A percentile compares a stretch with the other conserved stretches of the same genome.
Conservation (phyloP, 2,797 vertebrate species). For the Aselliscus stoliczkanus region DNA sequence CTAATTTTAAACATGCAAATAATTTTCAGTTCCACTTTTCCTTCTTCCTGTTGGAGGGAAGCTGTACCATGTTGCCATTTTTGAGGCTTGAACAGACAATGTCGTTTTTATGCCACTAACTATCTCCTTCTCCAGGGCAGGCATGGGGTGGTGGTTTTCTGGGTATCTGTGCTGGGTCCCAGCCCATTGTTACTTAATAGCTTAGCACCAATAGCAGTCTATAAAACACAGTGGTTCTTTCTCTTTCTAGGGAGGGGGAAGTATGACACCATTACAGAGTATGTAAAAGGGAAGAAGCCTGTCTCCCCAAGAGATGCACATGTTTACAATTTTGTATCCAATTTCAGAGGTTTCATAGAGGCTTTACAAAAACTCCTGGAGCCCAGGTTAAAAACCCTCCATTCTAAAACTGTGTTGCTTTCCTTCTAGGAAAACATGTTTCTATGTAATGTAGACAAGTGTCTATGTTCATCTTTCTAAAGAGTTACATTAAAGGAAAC, state of each 20-base stretch:
- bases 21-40: slow-evolving; percentile 76
- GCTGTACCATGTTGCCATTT: slow-evolving; percentile 37
- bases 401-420: background rate
- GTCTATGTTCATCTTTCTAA: background rate
- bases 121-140: background rate
- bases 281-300: background rate
- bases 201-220: background rate
- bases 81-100: slow-evolving; percentile 32
- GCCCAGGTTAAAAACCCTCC: background rate
- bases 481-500: background rate
- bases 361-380: background rate
- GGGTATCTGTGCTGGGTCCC: background rate
- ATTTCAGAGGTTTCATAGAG: background rate
- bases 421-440: background rate
- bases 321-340: background rate
- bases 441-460: background rate
- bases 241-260: background rate
- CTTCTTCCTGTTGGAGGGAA: slow-evolving; percentile 72
- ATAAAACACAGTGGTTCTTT: background rate
- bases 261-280: background rate
- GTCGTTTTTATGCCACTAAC: slow-evolving; percentile 18
- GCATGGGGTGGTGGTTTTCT: background rate
- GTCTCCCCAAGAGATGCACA: background rate
- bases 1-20: slow-evolving; percentile 74
- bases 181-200: background rate